Conservation (phyloP, 2,113 vertebrate genomes). For the Sporophila hypoxantha region DNA sequence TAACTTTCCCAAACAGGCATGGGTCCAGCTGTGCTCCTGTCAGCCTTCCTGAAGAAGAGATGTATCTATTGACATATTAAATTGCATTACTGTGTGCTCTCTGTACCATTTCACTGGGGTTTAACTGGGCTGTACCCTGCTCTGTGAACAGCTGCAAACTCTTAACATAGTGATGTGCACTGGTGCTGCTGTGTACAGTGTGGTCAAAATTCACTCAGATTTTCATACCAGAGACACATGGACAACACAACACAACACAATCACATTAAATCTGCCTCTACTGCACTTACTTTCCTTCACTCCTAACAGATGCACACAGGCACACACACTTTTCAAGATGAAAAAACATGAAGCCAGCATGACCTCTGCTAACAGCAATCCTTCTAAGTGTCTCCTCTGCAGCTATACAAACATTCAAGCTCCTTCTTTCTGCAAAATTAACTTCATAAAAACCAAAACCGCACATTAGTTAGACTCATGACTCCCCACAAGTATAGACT, state of each 20-base stretch:
- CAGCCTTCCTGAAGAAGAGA: not conserved
- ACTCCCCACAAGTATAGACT: not conserved
- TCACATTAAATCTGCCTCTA: not conserved
- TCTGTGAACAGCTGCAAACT: not conserved
- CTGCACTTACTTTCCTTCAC: not conserved
- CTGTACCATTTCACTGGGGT: not conserved
- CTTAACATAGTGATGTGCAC: accelerated
- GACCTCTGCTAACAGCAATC: not conserved
- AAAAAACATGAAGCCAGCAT: not conserved
- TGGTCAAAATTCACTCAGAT: not conserved
- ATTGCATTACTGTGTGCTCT: not conserved
- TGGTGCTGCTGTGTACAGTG: accelerated
- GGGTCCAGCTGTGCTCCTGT: not conserved
- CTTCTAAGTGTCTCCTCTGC: not conserved
- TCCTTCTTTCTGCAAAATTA: not conserved
- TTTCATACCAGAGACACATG: not conserved
- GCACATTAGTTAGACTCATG: not conserved
- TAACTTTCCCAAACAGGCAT: not conserved
- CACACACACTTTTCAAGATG: not conserved
- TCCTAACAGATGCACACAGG: not conserved
- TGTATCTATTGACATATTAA: not conserved
- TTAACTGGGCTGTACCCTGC: not conserved
- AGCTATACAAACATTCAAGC: not conserved
- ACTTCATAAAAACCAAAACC: not conserved
- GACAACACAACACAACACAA: not conserved